Base-by-base conservation (phyloP, 2,113 vertebrate genomes). In the Podilymbus podiceps region DNA sequence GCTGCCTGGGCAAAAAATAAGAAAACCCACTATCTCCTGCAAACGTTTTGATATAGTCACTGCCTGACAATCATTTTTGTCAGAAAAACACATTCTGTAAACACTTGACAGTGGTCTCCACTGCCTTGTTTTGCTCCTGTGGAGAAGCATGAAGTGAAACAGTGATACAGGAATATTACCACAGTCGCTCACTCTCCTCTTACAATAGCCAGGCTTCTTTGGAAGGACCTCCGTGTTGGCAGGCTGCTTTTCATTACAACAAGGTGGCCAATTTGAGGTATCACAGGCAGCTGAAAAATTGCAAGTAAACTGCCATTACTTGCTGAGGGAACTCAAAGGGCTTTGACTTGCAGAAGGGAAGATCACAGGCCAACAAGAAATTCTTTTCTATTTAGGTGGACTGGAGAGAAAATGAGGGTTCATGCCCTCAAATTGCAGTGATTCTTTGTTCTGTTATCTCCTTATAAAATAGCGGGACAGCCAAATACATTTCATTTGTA, bases 341-440 rank as follows among this genome's bases (percentile, higher is more conserved):
- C 55, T 96, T 90, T 85, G 85, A 89, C 76, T 92, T 63, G 76
- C 66, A 87, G 64, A 95, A 74, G 33, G 40, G 40, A 77, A 74
- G 73, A 88, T 90, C 76, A 80, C 44, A 94, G 56, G 76, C 47
- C 96, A 91, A 72, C 21, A 81, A 74, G 40, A 94, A 85, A 84
- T 89, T 55, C 18, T 78, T 76, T 93, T 74, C 53, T 88, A 28
- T 90, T 87, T 90, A 75, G 40, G 60, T 75, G 66, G 85, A 93
- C 92, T 90, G 83, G 21, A 81, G 69, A 96, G 90, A 96, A 97
- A 93, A 90, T 52, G 73, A 93, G 42, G 83, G 83, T 86, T 96
- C 60, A 4, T 46, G 90, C 56, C 83, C 92, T 90, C 47, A 77
- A 46, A 89, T 75, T 84, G 90, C 44, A 72, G 68, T 23, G 13